Evolutionary conservation across 1,140 invertebrate species (phyloP).

Genomic region (Drosophila orosa): DNA sequence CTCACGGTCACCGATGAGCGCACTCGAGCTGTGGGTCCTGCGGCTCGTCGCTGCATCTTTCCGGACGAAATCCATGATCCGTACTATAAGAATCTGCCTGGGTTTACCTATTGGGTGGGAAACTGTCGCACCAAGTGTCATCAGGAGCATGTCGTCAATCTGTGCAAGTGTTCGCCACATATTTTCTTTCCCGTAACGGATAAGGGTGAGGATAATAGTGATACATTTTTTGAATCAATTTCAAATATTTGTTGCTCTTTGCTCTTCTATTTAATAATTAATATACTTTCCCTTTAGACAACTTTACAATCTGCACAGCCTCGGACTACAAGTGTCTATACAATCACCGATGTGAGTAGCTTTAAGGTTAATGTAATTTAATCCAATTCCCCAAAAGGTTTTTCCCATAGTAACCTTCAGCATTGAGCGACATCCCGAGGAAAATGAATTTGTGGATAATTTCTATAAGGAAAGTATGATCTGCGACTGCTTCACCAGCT

Average conservation of each 20-base stretch:
- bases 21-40: constrained; percentile 39
- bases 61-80: constrained; percentile 58
- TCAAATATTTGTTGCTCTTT: no score
- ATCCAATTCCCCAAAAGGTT: neutral
- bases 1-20: constrained; percentile 44
- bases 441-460: constrained; percentile 59
- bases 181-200: constrained; percentile 61
- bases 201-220: neutral
- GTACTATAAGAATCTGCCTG: constrained; percentile 66
- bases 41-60: constrained; percentile 58
- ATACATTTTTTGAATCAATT: no score
- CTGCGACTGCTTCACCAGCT: constrained; percentile 73
- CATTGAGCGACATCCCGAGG: constrained; percentile 42
- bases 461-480: constrained; percentile 55
- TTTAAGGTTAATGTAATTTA: neutral
- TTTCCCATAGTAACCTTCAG: constrained; percentile 48
- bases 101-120: constrained; percentile 65
- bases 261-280: no score
- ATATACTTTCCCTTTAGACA: constrained; percentile 41
- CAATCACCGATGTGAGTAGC: constrained; percentile 58
- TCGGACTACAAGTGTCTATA: constrained; percentile 76
- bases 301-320: constrained; percentile 66
- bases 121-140: constrained; percentile 74
- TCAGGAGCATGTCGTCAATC: constrained; percentile 63
- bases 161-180: constrained; percentile 67